Conservation (phyloP, 2,113 vertebrate species). For the Clarias batrachus region DNA sequence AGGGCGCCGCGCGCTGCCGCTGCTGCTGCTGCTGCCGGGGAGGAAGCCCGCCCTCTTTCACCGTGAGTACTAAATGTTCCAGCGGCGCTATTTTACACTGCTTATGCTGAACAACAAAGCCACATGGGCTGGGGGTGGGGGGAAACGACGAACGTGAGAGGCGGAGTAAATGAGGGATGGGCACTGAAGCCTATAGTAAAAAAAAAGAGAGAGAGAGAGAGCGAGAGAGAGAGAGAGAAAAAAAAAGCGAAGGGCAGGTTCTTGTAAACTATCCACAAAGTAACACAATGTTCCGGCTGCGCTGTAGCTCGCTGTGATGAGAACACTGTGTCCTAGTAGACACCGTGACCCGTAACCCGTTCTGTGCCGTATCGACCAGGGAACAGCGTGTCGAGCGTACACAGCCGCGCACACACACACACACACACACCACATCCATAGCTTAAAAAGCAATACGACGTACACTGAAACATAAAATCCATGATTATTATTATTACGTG, state of each 20-base stretch:
- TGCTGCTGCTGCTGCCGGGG: slow-evolving; percentile 14
- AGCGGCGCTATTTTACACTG: slow-evolving; percentile 54
- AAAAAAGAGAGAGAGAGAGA: background rate
- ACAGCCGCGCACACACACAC: slow-evolving; percentile 61
- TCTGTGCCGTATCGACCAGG: slow-evolving; percentile 65
- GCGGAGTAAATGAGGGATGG: slow-evolving; percentile 64
- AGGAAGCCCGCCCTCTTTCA: slow-evolving; percentile 56
- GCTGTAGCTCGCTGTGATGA: slow-evolving; percentile 77
- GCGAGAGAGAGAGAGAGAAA: slow-evolving; percentile 2
- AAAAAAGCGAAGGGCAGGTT: slow-evolving; percentile 74
- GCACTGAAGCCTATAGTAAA: slow-evolving; percentile 62
- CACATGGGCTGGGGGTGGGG: slow-evolving; percentile 48
- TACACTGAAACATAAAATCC: background rate
- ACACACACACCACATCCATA: slow-evolving; percentile 63
- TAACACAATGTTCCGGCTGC: slow-evolving; percentile 85
- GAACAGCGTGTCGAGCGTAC: slow-evolving; percentile 68
- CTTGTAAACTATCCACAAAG: slow-evolving; percentile 80
- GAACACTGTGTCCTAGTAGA: slow-evolving; percentile 82
- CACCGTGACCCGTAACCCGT: slow-evolving; percentile 82
- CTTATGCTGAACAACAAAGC: slow-evolving; percentile 48
- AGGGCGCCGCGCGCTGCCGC: slow-evolving; percentile 45
- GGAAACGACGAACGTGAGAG: slow-evolving; percentile 35
- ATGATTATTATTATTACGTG: background rate
- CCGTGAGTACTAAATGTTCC: slow-evolving; percentile 73
- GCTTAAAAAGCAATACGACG: slow-evolving; percentile 21